These are phyloP conservation scores for Brachionus rubens DNA, from an alignment of 1,140 invertebrate species.

Conservation along the genomic window DNA sequence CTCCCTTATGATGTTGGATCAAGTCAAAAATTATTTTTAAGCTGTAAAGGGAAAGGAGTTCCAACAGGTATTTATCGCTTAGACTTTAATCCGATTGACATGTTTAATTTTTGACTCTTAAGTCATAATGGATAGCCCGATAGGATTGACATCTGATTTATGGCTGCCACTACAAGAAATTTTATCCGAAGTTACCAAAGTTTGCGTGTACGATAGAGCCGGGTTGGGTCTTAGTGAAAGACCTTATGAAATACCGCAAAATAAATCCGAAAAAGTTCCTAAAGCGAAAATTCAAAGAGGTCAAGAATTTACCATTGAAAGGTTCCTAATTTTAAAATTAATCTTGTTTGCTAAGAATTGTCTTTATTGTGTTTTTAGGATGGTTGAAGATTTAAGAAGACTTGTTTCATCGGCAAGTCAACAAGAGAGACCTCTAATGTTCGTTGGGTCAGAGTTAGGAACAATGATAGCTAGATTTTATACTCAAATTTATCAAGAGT, in stretches of 20 bases:
- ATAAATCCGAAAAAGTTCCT: not conserved
- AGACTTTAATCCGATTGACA: no score
- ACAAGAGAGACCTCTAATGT: conserved; percentile 56
- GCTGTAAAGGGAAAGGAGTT: conserved; percentile 53
- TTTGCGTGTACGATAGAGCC: conserved; percentile 60
- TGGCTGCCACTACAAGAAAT: conserved; percentile 53
- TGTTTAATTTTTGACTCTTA: not conserved
- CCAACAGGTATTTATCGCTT: conserved; percentile 51
- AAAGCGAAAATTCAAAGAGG: conserved; percentile 2
- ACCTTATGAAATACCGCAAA: conserved; percentile 50
- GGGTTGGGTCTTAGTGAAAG: conserved; percentile 59
- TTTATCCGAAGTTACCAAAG: conserved; percentile 51
- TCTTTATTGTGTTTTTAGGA: conserved; percentile 50
- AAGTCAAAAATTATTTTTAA: conserved; percentile 54
- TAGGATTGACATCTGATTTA: conserved; percentile 57
- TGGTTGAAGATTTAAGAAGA: conserved; percentile 58
- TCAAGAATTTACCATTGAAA: conserved; percentile 54
- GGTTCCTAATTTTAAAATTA: conserved; percentile 48
- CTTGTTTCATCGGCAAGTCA: conserved; percentile 56
- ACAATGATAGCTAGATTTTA: conserved; percentile 58
- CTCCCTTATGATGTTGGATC: conserved; percentile 56
- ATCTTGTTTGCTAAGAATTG: not conserved
- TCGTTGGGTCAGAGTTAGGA: conserved; percentile 59
- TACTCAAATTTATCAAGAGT: conserved; percentile 58
- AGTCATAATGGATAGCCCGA: conserved; percentile 58